These are phyloP conservation scores for Melanophora roralis DNA, from an alignment of 2,888 invertebrate genomes.

Conservation along the genomic window DNA sequence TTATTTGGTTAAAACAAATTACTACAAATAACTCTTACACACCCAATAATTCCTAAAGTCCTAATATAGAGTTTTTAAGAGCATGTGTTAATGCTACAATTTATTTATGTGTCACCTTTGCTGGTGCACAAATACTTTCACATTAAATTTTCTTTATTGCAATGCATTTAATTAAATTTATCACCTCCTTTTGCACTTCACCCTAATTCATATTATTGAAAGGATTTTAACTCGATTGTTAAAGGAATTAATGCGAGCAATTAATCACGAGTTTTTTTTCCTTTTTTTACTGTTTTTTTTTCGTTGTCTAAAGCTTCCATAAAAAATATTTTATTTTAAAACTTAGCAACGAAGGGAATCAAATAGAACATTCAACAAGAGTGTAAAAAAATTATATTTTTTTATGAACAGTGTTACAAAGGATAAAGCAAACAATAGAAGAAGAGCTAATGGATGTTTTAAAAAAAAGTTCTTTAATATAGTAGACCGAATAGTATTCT, in stretches of 20 bases:
- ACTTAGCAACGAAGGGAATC: not conserved
- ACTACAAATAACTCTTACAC: too few relatives aligned
- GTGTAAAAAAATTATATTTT: too few relatives aligned
- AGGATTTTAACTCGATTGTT: slow-evolving; percentile 42
- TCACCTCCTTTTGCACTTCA: not conserved
- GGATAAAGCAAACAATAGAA: not conserved
- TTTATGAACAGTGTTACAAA: slow-evolving; percentile 15
- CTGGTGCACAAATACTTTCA: not conserved
- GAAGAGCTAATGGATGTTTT: not conserved
- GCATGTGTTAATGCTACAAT: too few relatives aligned
- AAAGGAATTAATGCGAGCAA: slow-evolving; percentile 42
- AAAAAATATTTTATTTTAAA: not conserved
- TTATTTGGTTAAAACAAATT: too few relatives aligned
- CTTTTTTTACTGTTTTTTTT: not conserved
- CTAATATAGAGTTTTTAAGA: too few relatives aligned
- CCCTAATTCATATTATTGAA: slow-evolving; percentile 19
- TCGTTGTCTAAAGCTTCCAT: not conserved
- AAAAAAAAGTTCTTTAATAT: slow-evolving; percentile 16
- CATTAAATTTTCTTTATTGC: not conserved
- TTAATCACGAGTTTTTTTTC: slow-evolving; percentile 37
- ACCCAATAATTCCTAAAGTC: too few relatives aligned
- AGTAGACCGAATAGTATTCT: slow-evolving; percentile 22
- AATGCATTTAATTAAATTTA: slow-evolving; percentile 26
- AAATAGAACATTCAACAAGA: too few relatives aligned
- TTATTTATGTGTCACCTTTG: too few relatives aligned